phyloP scores from a whole-genome alignment of 2,113 vertebrate genomes.

The Gymnarchus niloticus region DNA sequence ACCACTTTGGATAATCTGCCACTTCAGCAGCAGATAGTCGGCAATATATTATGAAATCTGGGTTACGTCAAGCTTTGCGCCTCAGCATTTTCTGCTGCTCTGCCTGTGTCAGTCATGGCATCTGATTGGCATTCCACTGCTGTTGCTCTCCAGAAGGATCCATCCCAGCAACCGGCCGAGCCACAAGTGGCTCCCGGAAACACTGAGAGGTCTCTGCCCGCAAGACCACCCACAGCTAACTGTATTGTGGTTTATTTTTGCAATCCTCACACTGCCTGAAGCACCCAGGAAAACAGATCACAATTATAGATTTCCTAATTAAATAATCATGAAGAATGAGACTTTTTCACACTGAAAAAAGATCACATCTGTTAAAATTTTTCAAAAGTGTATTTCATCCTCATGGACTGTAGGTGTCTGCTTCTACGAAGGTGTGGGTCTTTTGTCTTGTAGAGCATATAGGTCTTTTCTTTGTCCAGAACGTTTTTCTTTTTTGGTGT shows the following conservation, averaged over 20 bases:
- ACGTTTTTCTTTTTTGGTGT: background rate
- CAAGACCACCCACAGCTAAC: constrained; percentile 18
- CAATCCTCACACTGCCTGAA: constrained; percentile 20
- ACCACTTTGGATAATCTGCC: background rate
- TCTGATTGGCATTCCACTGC: constrained; percentile 39
- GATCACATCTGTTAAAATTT: constrained; percentile 1
- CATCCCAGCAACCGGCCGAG: constrained; percentile 29
- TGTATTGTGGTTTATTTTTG: constrained; percentile 30
- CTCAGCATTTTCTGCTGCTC: constrained; percentile 31
- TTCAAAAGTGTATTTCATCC: background rate
- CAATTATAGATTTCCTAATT: constrained; percentile 38
- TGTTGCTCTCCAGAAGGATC: constrained; percentile 34
- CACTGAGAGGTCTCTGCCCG: constrained; percentile 31
- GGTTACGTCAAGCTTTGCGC: constrained; percentile 31
- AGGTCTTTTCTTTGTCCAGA: background rate
- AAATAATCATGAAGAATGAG: constrained; percentile 34
- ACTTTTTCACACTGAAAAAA: constrained; percentile 6
- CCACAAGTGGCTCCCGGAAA: constrained; percentile 30
- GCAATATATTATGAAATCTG: constrained; percentile 19
- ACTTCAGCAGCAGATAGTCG: background rate
- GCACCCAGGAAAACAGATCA: constrained; percentile 1
- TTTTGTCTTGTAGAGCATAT: background rate
- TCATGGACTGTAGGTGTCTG: background rate
- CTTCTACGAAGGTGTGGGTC: background rate
- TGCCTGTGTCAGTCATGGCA: constrained; percentile 36